Percentiles rank a stretch among this genome's conserved stretches.
These are phyloP conservation scores for Gonioctena quinquepunctata DNA, from an alignment of 1,140 invertebrate genomes.

Conservation along the genomic window DNA sequence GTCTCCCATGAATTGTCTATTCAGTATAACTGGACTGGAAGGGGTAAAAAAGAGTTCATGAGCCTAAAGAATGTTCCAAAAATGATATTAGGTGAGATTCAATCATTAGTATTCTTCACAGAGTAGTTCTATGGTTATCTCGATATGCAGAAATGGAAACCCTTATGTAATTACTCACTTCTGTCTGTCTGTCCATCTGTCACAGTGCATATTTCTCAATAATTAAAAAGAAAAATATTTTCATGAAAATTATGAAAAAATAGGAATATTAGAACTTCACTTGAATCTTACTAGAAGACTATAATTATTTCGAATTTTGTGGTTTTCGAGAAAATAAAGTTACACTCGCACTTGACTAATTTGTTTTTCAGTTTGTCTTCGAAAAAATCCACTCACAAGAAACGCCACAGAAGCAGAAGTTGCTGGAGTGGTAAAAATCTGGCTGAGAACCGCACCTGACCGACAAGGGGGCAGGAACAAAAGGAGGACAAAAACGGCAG, in stretches of 20 bases:
- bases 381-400: neutral
- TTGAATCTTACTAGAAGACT: no score
- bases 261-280: neutral
- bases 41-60: slow-evolving; percentile 1
- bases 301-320: neutral
- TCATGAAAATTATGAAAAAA: slow-evolving; percentile 10
- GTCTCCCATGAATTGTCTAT: slow-evolving; percentile 3
- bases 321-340: neutral
- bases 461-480: neutral
- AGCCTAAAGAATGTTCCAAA: slow-evolving; percentile 1
- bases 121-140: neutral
- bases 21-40: slow-evolving; percentile 4
- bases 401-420: neutral
- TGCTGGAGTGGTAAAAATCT: neutral
- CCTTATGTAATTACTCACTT: slow-evolving; percentile 5
- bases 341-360: neutral
- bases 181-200: neutral
- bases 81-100: slow-evolving; percentile 7
- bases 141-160: no score
- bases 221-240: neutral
- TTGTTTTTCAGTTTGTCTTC: slow-evolving; percentile 8
- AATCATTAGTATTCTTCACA: slow-evolving; percentile 4
- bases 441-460: slow-evolving; percentile 2
- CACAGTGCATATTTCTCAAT: no score
- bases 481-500: slow-evolving; percentile 3